Evolutionary conservation across 2,797 vertebrate species (phyloP), one percentile per base, ranked within the genome.

Genomic region (Gambusia yucatana): DNA sequence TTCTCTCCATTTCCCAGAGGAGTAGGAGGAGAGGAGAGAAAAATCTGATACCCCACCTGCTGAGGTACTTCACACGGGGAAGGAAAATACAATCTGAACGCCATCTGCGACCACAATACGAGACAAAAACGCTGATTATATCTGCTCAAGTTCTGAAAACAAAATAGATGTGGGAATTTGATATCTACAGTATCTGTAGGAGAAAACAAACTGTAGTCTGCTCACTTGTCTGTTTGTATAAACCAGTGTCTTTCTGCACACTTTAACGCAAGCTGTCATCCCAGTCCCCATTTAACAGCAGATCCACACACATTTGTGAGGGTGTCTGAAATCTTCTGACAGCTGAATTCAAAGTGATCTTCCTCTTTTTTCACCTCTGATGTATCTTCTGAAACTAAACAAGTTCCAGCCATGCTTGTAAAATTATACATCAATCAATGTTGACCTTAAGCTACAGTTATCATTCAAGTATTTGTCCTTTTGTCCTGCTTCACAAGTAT

Each of bases 41-140:
- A 87, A 84, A 93, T 92, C 90, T 91, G 93, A 89, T 92, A 97
- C 97, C 96, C 97, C 98, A 94, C 90, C 84, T 91, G 92, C 89
- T 93, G 89, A 94, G 95, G 90, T 94, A 87, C 84, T 89, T 86
- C 86, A 88, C 81, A 80, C 75, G 25, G 78, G 46, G 79, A 86
- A 55, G 71, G 85, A 87, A 86, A 89, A 91, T 67, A 73, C 70
- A 78, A 33, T 90, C 87, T 87, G 72, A 46, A 79, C 84, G 81
- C 87, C 89, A 87, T 90, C 91, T 91, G 84, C 77, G 87, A 87
- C 57, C 61, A 74, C 65, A 72, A 81, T 76, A 77, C 57, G 28
- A 82, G 47, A 80, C 33, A 46, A 81, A 82, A 87, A 72, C 46
- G 43, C 30, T 13, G 59, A 76, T 78, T 70, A 50, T 78, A 80